Percentiles rank a stretch among this genome's conserved stretches.
phyloP scores from a whole-genome alignment of 1,140 invertebrate genomes.

The Atopsyche davidsoni region DNA sequence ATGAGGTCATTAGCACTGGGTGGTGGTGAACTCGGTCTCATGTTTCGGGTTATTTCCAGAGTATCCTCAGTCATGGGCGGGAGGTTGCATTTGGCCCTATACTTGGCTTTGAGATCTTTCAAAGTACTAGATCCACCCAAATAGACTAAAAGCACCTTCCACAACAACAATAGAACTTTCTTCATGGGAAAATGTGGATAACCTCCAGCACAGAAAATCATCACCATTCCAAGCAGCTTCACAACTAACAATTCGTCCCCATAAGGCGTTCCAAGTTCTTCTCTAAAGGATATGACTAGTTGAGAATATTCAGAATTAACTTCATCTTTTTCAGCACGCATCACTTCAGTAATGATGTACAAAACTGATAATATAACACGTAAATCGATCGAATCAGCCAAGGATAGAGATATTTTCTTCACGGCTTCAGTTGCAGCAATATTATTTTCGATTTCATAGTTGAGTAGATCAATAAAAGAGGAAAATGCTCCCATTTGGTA shows the following conservation, averaged over 20 bases:
- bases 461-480: conserved; percentile 85
- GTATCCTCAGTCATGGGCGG: conserved; percentile 83
- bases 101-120: conserved; percentile 65
- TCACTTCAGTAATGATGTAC: conserved; percentile 91
- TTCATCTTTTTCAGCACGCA: conserved; percentile 62
- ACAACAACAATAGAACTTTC: conserved; percentile 91
- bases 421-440: conserved; percentile 65
- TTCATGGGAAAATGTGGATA: conserved; percentile 97
- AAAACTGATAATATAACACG: conserved; percentile 87
- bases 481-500: conserved; percentile 85
- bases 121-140: conserved; percentile 83
- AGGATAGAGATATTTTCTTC: conserved; percentile 65
- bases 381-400: conserved; percentile 87
- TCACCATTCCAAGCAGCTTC: conserved; percentile 90
- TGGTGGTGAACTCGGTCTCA: conserved; percentile 93
- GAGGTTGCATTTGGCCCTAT: conserved; percentile 67
- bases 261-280: conserved; percentile 68
- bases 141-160: conserved; percentile 89
- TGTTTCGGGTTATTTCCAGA: conserved; percentile 83
- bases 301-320: conserved; percentile 61
- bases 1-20: conserved; percentile 87
- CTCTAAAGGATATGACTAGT: conserved; percentile 67
- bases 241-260: conserved; percentile 81
- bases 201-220: conserved; percentile 87
- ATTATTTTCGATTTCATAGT: conserved; percentile 87